These are phyloP conservation scores for Drosophila borborema DNA, from an alignment of 2,888 invertebrate genomes.

Conservation along the genomic window DNA sequence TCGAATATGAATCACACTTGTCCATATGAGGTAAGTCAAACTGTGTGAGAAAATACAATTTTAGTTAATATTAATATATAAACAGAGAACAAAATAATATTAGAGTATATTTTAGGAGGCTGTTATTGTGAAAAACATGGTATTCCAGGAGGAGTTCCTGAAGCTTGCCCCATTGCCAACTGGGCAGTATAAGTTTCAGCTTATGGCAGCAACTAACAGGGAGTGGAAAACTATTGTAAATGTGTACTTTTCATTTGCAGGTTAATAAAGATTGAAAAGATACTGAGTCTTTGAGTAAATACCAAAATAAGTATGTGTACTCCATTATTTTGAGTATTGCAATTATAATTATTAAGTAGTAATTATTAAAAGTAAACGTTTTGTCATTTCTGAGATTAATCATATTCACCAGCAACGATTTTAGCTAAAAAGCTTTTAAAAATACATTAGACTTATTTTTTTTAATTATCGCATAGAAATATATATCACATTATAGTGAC, in stretches of 20 bases:
- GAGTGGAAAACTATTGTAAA: constrained; percentile 3
- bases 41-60: not conserved
- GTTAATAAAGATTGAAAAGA: too few species aligned
- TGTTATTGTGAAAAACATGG: not conserved
- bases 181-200: not conserved
- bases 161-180: not conserved
- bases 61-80: not conserved
- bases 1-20: constrained; percentile 39
- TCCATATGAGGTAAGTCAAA: constrained; percentile 16
- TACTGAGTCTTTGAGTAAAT: too few species aligned
- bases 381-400: too few species aligned
- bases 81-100: not conserved
- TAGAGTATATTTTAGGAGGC: not conserved
- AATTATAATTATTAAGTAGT: too few species aligned
- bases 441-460: not conserved
- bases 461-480: not conserved
- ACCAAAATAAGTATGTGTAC: not conserved
- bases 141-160: not conserved
- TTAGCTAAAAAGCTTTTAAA: not conserved
- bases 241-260: not conserved
- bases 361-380: too few species aligned
- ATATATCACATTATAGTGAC: not conserved
- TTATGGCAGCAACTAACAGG: not conserved
- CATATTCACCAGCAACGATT: not conserved
- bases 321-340: too few species aligned